phyloP scores from a whole-genome alignment of 2,888 invertebrate genomes.

The Adineta ricciae region DNA sequence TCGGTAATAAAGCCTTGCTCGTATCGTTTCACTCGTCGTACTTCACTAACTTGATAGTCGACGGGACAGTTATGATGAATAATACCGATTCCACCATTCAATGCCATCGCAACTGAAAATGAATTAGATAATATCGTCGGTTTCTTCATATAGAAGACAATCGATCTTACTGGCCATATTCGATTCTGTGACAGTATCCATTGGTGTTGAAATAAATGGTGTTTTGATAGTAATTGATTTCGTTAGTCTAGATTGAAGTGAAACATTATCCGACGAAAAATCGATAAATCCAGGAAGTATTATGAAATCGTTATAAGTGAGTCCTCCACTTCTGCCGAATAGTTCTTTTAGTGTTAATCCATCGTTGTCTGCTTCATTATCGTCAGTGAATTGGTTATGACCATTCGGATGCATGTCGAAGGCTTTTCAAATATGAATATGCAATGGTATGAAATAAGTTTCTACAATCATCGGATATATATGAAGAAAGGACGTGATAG shows the following conservation, averaged over 20 bases:
- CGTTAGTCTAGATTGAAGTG: conserved; percentile 75
- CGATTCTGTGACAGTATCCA: conserved; percentile 98
- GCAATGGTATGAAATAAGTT: too few species aligned
- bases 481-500: too few species aligned
- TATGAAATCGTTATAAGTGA: conserved; percentile 66
- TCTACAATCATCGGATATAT: background rate
- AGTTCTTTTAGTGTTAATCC: background rate
- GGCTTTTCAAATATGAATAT: too few species aligned
- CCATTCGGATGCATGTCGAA: background rate
- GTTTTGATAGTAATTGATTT: conserved; percentile 75
- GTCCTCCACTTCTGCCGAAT: background rate
- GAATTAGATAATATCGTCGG: background rate
- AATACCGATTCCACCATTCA: conserved; percentile 90
- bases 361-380: background rate
- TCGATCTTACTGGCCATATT: conserved; percentile 99
- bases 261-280: conserved; percentile 80
- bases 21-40: conserved; percentile 91
- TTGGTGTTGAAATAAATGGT: conserved; percentile 90
- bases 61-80: conserved; percentile 91
- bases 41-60: conserved; percentile 86
- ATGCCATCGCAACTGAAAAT: conserved; percentile 47
- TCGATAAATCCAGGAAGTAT: conserved; percentile 91
- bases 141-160: conserved; percentile 53
- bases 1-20: conserved; percentile 97
- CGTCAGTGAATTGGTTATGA: background rate